These are phyloP conservation scores for Scophthalmus maximus DNA, from an alignment of 2,113 vertebrate genomes.

Conservation along the genomic window DNA sequence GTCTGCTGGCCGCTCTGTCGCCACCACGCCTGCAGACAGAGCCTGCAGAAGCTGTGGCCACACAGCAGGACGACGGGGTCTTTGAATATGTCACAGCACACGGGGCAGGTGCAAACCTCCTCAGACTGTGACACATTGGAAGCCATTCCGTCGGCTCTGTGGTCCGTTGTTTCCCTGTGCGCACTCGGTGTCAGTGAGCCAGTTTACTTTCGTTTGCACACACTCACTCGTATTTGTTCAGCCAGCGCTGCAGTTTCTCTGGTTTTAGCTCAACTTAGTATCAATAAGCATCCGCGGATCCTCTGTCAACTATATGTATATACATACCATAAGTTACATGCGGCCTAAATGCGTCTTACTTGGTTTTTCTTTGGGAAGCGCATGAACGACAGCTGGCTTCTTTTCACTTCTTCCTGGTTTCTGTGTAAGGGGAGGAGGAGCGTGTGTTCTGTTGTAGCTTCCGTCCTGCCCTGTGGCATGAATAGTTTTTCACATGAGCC, in stretches of 20 bases:
- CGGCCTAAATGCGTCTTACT: too few species aligned
- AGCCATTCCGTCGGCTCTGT: neutral
- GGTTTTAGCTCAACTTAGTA: fast-evolving
- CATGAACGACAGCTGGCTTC: too few species aligned
- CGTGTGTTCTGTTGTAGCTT: too few species aligned
- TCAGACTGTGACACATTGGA: neutral
- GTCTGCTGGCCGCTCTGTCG: neutral
- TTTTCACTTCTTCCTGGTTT: too few species aligned
- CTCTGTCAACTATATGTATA: too few species aligned
- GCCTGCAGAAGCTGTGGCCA: slow-evolving; percentile 65
- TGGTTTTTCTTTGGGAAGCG: too few species aligned
- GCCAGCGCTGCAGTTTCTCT: too few species aligned
- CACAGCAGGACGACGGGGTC: slow-evolving; percentile 44
- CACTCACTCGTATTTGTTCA: fast-evolving
- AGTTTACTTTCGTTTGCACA: too few species aligned
- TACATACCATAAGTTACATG: too few species aligned
- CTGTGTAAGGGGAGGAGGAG: too few species aligned
- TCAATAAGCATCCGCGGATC: neutral
- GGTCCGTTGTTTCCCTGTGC: neutral
- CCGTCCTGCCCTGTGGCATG: too few species aligned
- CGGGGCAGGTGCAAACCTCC: fast-evolving
- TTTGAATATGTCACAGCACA: slow-evolving; percentile 58
- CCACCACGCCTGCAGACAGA: slow-evolving; percentile 58
- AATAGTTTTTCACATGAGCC: too few species aligned
- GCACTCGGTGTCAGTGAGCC: neutral